Percentiles rank a stretch among this genome's conserved stretches.
Evolutionary conservation across 2,113 vertebrate genomes (phyloP).

Genomic region (Phalacrocorax aristotelis): DNA sequence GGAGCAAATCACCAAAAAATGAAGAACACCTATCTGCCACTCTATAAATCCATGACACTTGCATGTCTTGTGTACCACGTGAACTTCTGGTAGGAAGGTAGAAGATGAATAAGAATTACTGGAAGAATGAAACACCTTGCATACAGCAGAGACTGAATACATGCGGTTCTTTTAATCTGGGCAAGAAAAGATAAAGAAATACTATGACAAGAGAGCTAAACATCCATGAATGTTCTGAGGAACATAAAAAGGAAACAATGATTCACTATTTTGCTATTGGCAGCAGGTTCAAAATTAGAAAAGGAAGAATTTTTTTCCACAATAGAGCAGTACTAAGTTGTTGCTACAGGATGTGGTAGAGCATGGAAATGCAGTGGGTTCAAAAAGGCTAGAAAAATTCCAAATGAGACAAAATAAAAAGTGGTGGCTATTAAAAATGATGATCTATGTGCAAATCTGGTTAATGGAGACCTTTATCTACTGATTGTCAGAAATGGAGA

Average conservation of each 20-base stretch:
- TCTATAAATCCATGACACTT: background rate
- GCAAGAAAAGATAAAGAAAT: background rate
- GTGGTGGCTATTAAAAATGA: background rate
- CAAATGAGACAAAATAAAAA: background rate
- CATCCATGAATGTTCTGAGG: background rate
- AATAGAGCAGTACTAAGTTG: background rate
- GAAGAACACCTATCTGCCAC: background rate
- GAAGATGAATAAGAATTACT: background rate
- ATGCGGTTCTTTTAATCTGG: background rate
- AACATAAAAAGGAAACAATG: constrained; percentile 23
- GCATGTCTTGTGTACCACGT: background rate
- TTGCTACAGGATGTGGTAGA: background rate
- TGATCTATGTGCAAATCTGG: background rate
- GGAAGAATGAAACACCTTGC: background rate
- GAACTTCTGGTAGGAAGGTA: background rate
- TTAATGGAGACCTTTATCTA: background rate
- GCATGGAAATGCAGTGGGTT: background rate
- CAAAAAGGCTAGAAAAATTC: background rate
- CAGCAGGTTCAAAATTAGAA: background rate
- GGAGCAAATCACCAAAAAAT: background rate
- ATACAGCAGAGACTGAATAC: background rate
- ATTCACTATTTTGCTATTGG: constrained; percentile 10
- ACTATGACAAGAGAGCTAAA: background rate
- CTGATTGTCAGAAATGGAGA: background rate
- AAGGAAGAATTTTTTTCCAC: background rate